Percentiles rank a stretch among this genome's conserved stretches.
These are phyloP conservation scores for Herminia tarsipennalis DNA, from an alignment of 2,888 invertebrate species.

Conservation along the genomic window DNA sequence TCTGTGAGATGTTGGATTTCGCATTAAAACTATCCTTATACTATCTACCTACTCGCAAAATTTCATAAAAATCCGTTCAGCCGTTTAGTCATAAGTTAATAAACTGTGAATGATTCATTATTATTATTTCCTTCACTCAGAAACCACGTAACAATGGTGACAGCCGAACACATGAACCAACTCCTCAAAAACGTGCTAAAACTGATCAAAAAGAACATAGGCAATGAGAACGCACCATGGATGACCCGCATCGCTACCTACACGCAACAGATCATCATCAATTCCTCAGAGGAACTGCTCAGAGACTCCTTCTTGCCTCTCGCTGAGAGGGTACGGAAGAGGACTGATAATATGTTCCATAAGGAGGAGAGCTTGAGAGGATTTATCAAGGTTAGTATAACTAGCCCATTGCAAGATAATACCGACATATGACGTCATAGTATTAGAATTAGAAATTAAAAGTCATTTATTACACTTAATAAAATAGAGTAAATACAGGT, in stretches of 20 bases:
- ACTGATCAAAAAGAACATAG: constrained; percentile 98
- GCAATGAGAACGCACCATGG: constrained; percentile 98
- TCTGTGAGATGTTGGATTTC: too few species aligned
- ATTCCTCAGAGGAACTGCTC: constrained; percentile 97
- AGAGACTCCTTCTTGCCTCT: constrained; percentile 98
- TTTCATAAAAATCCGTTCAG: too few species aligned
- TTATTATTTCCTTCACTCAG: too few species aligned
- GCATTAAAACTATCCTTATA: too few species aligned
- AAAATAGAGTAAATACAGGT: too few species aligned
- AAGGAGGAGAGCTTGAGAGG: constrained; percentile 97
- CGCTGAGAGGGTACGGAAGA: constrained; percentile 95
- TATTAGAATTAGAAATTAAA: too few species aligned
- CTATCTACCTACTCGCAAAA: constrained; percentile 98
- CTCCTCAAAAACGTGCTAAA: constrained; percentile 97
- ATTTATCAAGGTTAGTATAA: constrained; percentile 88
- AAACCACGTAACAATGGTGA: constrained; percentile 98
- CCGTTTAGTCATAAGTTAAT: too few species aligned
- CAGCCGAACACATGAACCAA: constrained; percentile 98
- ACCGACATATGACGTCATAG: too few species aligned
- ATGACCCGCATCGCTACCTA: constrained; percentile 99
- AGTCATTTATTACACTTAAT: too few species aligned
- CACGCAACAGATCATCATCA: constrained; percentile 98
- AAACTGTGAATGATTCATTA: too few species aligned
- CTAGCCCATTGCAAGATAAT: too few species aligned
- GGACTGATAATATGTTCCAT: constrained; percentile 96